phyloP scores from a whole-genome alignment of 2,797 vertebrate species.

The Acanthornis magna region DNA sequence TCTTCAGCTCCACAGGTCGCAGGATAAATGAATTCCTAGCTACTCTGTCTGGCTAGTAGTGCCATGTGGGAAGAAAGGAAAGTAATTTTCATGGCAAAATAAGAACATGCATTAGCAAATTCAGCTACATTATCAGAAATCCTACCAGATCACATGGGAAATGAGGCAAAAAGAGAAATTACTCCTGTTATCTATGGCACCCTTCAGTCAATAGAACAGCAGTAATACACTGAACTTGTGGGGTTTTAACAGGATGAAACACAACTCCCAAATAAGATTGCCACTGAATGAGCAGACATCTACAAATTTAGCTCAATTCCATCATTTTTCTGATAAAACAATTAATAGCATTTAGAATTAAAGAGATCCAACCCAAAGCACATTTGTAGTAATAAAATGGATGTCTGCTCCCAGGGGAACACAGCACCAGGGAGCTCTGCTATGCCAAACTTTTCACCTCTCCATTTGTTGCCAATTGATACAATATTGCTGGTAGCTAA shows the following conservation, averaged over 20 bases:
- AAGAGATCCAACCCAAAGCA: background rate
- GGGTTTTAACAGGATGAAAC: background rate
- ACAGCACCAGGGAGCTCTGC: background rate
- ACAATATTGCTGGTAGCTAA: background rate
- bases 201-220: background rate
- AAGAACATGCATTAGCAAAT: constrained; percentile 10
- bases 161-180: background rate
- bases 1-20: background rate
- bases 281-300: background rate
- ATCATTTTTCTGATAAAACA: background rate
- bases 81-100: constrained; percentile 4
- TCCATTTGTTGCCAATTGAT: background rate
- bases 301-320: background rate
- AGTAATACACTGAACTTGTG: background rate
- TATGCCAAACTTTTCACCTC: background rate
- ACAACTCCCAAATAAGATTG: background rate
- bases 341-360: background rate
- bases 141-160: background rate
- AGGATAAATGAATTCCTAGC: constrained; percentile 31
- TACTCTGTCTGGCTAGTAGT: background rate
- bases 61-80: constrained; percentile 4
- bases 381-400: background rate
- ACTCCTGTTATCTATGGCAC: background rate
- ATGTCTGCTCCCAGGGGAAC: background rate
- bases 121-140: background rate